phyloP scores from a whole-genome alignment of 2,113 vertebrate genomes.

The Oenanthe melanoleuca region DNA sequence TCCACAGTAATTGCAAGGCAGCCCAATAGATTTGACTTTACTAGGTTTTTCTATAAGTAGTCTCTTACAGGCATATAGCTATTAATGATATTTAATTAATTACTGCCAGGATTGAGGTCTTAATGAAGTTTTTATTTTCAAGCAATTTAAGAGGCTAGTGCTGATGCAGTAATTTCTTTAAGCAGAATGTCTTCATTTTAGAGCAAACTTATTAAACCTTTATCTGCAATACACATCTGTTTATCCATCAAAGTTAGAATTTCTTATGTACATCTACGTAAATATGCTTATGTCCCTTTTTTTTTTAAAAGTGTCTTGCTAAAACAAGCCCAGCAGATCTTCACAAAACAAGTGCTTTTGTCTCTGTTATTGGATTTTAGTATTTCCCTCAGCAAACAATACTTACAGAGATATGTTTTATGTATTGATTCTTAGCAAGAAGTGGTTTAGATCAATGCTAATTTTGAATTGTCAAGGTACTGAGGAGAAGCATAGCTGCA shows the following conservation, averaged over 20 bases:
- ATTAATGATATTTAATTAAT: slow-evolving; percentile 7
- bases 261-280: not conserved
- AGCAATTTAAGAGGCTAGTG: not conserved
- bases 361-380: not conserved
- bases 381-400: not conserved
- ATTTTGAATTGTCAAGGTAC: not conserved
- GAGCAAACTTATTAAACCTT: not conserved
- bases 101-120: not conserved
- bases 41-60: not conserved
- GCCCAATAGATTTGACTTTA: not conserved
- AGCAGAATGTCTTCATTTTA: not conserved
- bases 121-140: slow-evolving; percentile 1
- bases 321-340: not conserved
- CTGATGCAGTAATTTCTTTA: not conserved
- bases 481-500: not conserved
- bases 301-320: not conserved
- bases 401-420: not conserved
- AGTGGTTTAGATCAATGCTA: not conserved
- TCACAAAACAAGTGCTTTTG: not conserved
- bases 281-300: not conserved
- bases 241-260: not conserved
- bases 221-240: not conserved
- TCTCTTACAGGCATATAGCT: not conserved
- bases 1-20: not conserved
- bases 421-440: not conserved